Evolutionary conservation across 2,888 invertebrate genomes (phyloP).

Genomic region (Amiota mariae): DNA sequence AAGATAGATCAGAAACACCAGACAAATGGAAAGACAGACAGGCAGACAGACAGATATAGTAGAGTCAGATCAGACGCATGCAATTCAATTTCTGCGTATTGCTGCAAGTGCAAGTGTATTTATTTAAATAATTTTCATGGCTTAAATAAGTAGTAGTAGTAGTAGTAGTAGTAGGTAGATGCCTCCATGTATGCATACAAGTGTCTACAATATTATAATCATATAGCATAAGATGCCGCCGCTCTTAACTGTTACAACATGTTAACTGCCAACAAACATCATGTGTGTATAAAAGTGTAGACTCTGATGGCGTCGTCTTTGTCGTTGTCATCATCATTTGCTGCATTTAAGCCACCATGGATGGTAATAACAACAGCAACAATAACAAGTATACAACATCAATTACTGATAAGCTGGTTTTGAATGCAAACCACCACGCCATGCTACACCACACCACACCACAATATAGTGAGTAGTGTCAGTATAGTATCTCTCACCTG

Average conservation of each 20-base stretch:
- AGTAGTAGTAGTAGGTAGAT: not conserved
- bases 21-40: not conserved
- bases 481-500: no score
- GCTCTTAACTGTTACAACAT: constrained; percentile 52
- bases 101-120: no score
- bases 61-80: not conserved
- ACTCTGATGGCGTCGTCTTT: not conserved
- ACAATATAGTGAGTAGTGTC: no score
- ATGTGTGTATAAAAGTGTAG: constrained; percentile 33
- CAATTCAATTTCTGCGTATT: not conserved
- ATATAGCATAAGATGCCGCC: constrained; percentile 57
- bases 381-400: constrained; percentile 10
- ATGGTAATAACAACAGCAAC: not conserved
- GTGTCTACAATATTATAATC: not conserved
- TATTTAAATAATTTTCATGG: no score
- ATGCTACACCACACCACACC: no score
- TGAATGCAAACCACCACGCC: not conserved
- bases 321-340: constrained; percentile 44
- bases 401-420: constrained; percentile 10
- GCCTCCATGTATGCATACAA: not conserved
- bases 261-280: constrained; percentile 24
- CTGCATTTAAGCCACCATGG: constrained; percentile 48
- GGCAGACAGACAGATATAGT: not conserved
- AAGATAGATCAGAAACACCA: no score
- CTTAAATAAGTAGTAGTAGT: not conserved